phyloP scores from a whole-genome alignment of 2,797 vertebrate genomes.

The Emys orbicularis region DNA sequence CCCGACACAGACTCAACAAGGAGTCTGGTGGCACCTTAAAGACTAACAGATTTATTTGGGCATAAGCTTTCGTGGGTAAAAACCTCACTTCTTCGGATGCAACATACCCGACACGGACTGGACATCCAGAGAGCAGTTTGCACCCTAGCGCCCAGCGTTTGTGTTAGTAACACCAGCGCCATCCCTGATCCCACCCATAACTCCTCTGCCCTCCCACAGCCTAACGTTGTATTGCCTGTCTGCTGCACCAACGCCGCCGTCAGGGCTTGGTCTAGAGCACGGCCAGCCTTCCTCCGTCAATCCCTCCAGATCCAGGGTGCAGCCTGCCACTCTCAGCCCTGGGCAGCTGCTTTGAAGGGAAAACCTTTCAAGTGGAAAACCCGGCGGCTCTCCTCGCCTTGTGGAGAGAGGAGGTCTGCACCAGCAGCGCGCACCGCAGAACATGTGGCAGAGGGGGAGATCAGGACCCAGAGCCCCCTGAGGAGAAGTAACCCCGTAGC shows the following conservation, averaged over 20 bases:
- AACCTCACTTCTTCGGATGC: too few relatives aligned
- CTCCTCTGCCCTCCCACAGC: fast-evolving
- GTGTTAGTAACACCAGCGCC: not conserved
- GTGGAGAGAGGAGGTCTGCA: too few relatives aligned
- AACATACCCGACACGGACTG: too few relatives aligned
- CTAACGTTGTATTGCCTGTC: fast-evolving
- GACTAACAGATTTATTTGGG: too few relatives aligned
- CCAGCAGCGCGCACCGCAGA: not conserved
- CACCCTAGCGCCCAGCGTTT: not conserved
- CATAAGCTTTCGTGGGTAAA: too few relatives aligned
- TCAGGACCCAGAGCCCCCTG: not conserved
- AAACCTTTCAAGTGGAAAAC: not conserved
- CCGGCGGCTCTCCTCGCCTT: not conserved
- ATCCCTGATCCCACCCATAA: fast-evolving
- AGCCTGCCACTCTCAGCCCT: not conserved
- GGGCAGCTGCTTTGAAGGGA: not conserved
- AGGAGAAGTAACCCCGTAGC: not conserved
- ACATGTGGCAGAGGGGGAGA: not conserved
- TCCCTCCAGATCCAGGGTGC: not conserved
- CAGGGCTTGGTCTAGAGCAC: too few relatives aligned
- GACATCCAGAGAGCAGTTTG: not conserved
- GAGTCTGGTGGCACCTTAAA: too few relatives aligned
- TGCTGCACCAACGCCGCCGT: too few relatives aligned
- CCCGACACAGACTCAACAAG: too few relatives aligned
- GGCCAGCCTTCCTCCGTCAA: too few relatives aligned